These are phyloP conservation scores for Thinocorus orbignyianus DNA, from an alignment of 2,113 vertebrate genomes.

Conservation along the genomic window DNA sequence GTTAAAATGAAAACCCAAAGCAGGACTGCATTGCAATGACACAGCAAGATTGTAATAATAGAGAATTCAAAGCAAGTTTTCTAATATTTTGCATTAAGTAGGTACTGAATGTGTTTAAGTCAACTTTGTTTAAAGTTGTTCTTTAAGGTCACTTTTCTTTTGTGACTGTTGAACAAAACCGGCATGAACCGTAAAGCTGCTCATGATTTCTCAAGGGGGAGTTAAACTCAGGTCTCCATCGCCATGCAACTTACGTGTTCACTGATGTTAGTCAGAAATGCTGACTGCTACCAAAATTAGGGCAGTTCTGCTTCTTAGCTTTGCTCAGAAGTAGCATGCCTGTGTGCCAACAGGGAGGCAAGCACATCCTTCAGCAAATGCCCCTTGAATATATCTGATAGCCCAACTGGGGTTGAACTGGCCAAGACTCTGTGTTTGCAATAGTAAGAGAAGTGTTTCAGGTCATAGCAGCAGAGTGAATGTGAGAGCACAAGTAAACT, in stretches of 20 bases:
- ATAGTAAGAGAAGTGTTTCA: background rate
- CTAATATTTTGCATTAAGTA: background rate
- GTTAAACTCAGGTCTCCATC: background rate
- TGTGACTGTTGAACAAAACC: background rate
- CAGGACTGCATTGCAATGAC: background rate
- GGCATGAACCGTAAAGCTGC: background rate
- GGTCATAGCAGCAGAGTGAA: background rate
- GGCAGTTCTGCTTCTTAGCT: background rate
- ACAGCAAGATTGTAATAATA: background rate
- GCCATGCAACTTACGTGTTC: background rate
- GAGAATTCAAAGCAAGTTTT: background rate
- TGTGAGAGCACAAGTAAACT: background rate
- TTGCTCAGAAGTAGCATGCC: background rate
- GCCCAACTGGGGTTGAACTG: background rate
- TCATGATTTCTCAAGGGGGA: background rate
- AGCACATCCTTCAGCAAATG: background rate
- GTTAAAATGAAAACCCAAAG: background rate
- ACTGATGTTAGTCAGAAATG: background rate
- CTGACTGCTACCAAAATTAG: background rate
- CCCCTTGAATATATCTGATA: background rate
- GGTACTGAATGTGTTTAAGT: background rate
- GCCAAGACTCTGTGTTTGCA: background rate
- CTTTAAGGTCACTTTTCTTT: background rate
- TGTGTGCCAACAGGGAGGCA: background rate
- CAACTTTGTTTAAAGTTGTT: background rate